Percentiles rank a stretch among this genome's conserved stretches.
phyloP scores from a whole-genome alignment of 2,797 vertebrate genomes.

The Menidia menidia region DNA sequence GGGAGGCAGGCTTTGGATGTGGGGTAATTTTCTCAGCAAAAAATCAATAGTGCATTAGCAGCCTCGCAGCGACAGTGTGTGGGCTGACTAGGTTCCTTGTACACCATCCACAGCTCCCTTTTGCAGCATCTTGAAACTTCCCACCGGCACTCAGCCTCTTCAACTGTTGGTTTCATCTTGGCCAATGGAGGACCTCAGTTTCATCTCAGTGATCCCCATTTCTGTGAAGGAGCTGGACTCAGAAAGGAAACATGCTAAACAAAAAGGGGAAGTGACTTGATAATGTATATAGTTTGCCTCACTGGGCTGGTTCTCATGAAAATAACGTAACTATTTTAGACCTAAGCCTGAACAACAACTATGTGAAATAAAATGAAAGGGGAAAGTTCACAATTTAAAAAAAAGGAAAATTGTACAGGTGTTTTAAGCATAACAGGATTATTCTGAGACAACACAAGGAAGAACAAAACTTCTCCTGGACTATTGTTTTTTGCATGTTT shows the following conservation, averaged over 20 bases:
- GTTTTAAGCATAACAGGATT: too few species aligned
- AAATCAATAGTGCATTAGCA: conserved; percentile 79
- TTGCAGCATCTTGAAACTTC: conserved; percentile 53
- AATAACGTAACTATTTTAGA: too few species aligned
- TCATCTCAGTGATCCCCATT: conserved; percentile 47
- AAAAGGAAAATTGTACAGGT: too few species aligned
- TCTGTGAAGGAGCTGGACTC: conserved; percentile 21
- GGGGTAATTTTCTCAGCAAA: conserved; percentile 53
- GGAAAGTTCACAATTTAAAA: too few species aligned
- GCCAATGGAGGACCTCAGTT: conserved; percentile 45
- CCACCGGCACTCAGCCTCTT: conserved; percentile 50
- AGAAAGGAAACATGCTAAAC: conserved; percentile 13
- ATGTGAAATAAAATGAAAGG: too few species aligned
- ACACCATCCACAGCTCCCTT: conserved; percentile 33
- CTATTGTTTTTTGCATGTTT: too few species aligned
- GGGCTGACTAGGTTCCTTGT: conserved; percentile 44
- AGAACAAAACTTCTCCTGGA: too few species aligned
- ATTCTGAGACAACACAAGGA: too few species aligned
- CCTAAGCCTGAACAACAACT: too few species aligned
- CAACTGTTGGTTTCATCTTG: conserved; percentile 68
- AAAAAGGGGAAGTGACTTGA: conserved; percentile 12
- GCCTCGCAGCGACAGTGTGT: conserved; percentile 40
- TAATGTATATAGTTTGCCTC: too few species aligned
- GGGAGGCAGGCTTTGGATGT: conserved; percentile 31
- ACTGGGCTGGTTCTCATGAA: too few species aligned